phyloP scores from a whole-genome alignment of 2,797 vertebrate genomes.

The Ambastaia sidthimunki region DNA sequence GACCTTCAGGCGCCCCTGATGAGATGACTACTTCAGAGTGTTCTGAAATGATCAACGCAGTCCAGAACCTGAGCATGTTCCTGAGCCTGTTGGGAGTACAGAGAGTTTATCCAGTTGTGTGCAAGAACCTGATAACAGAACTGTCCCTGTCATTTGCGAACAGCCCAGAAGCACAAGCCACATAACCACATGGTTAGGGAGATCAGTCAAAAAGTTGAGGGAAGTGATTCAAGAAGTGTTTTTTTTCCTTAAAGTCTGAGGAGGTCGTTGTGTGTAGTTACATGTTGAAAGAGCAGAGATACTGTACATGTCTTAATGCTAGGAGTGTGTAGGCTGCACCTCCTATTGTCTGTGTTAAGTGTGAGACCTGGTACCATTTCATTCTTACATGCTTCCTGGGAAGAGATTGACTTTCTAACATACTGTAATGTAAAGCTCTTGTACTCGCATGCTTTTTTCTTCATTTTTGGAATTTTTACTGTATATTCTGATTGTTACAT shows the following conservation, averaged over 20 bases:
- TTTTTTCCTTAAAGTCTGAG: neutral
- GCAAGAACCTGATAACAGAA: neutral
- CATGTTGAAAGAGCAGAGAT: neutral
- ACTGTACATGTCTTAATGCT: neutral
- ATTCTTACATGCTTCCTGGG: slow-evolving; percentile 35
- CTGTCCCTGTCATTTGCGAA: neutral
- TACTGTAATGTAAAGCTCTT: slow-evolving; percentile 9
- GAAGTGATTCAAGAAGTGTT: neutral
- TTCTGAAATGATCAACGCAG: neutral
- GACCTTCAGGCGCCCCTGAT: neutral
- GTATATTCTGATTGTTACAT: neutral
- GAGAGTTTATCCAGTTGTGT: slow-evolving; percentile 3
- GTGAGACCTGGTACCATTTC: slow-evolving; percentile 32
- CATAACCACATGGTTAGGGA: neutral
- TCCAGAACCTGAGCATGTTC: neutral
- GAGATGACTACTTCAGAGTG: neutral
- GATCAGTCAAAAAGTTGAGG: slow-evolving; percentile 20
- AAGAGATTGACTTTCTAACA: slow-evolving; percentile 22
- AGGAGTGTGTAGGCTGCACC: slow-evolving; percentile 15
- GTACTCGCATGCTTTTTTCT: slow-evolving; percentile 18
- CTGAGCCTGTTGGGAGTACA: neutral
- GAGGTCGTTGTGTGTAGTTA: neutral
- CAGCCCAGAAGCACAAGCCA: neutral
- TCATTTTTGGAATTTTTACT: neutral
- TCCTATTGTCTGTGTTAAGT: slow-evolving; percentile 39